Conservation (phyloP, 2,113 vertebrate genomes). For the Burhinus bistriatus region DNA sequence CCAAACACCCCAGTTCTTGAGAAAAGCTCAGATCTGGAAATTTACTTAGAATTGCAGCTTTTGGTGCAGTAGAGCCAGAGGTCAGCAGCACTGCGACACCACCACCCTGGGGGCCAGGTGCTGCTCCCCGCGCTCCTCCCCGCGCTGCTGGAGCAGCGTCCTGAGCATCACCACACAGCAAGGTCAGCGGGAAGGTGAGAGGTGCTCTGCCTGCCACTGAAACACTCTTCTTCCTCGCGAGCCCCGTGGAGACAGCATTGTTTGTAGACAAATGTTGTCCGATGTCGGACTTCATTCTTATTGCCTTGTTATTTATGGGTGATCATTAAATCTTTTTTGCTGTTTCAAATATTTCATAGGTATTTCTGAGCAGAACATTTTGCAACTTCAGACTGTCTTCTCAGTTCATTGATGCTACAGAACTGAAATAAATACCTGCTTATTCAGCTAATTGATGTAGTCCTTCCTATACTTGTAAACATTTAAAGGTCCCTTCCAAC, state of each 20-base stretch:
- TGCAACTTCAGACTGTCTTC: neutral
- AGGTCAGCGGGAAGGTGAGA: neutral
- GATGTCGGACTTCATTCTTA: neutral
- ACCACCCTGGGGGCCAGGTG: neutral
- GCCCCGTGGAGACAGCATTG: accelerated
- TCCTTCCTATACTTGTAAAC: neutral
- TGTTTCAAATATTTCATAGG: neutral
- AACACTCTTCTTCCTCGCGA: neutral
- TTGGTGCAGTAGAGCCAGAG: neutral
- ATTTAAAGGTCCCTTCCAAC: neutral
- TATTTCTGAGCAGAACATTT: neutral
- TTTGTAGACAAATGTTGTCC: neutral
- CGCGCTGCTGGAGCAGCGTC: neutral
- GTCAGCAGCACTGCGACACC: neutral
- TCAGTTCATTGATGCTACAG: neutral
- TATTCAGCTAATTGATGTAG: neutral
- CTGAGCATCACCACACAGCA: accelerated
- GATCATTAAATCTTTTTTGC: neutral
- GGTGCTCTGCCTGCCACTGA: neutral
- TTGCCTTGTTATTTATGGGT: neutral
- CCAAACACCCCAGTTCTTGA: neutral
- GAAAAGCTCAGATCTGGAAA: slow-evolving; percentile 20
- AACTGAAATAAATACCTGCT: neutral
- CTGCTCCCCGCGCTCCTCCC: neutral
- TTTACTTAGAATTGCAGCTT: neutral